Conservation (phyloP, 2,113 vertebrate genomes). For the Myrmophylax atrothorax region DNA sequence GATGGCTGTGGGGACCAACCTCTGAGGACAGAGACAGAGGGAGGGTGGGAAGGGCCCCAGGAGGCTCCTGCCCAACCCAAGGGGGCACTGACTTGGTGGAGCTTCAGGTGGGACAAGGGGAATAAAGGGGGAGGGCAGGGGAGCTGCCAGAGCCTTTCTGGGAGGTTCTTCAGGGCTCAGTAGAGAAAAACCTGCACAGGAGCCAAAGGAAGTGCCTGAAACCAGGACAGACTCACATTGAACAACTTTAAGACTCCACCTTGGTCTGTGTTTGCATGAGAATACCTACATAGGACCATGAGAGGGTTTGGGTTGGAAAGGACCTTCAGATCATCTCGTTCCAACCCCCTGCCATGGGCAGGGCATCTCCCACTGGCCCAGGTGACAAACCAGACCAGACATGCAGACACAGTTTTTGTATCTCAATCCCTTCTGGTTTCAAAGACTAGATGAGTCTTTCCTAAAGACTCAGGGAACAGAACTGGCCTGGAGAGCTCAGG, state of each 20-base stretch:
- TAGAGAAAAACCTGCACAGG: background rate
- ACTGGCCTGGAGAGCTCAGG: background rate
- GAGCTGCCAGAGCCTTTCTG: background rate
- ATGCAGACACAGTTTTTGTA: rapidly evolving
- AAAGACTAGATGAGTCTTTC: background rate
- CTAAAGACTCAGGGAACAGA: background rate
- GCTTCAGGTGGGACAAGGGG: background rate
- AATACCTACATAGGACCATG: background rate
- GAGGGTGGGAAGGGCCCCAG: background rate
- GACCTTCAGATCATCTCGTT: background rate
- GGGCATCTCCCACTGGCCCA: background rate
- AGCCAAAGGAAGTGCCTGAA: background rate
- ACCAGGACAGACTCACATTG: background rate
- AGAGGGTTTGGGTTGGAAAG: background rate
- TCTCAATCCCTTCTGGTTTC: background rate
- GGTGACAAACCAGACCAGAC: background rate
- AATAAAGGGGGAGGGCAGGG: background rate
- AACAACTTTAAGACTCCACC: background rate
- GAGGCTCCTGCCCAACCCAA: background rate
- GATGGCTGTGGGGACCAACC: background rate
- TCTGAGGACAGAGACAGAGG: background rate
- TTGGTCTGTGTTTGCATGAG: background rate
- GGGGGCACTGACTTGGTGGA: background rate
- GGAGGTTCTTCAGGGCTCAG: background rate
- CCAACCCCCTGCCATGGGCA: background rate